These are phyloP conservation scores for Odocoileus virginianus DNA, from an alignment of 2,113 vertebrate genomes.

Conservation along the genomic window DNA sequence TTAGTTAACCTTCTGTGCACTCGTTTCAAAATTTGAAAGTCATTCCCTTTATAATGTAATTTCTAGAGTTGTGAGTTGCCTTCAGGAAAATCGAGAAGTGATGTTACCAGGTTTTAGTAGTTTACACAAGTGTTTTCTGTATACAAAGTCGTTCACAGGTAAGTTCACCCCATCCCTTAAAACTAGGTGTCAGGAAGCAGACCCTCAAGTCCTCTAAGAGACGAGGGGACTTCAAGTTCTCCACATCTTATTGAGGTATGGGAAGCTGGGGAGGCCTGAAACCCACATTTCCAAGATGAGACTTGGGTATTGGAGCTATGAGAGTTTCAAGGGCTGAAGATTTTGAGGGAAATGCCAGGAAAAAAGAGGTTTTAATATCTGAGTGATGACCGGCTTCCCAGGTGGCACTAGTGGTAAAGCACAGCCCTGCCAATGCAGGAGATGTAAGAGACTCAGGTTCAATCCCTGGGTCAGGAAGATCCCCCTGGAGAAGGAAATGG, in stretches of 20 bases:
- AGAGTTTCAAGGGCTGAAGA: background rate
- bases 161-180: background rate
- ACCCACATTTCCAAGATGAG: background rate
- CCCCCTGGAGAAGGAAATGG: background rate
- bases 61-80: background rate
- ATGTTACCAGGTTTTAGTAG: background rate
- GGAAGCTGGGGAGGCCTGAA: background rate
- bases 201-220: background rate
- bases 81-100: background rate
- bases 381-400: background rate
- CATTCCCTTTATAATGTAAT: background rate
- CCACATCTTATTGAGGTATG: accelerated
- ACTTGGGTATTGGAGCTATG: background rate
- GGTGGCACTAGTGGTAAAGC: background rate
- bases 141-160: background rate
- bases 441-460: background rate
- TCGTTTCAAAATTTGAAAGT: background rate
- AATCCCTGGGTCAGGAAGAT: accelerated
- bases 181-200: background rate
- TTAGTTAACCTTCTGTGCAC: background rate
- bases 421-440: background rate
- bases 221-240: background rate
- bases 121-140: background rate
- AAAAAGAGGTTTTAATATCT: background rate
- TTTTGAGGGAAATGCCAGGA: background rate